Conservation (phyloP, 2,888 invertebrate species). For the Chrysolina haemoptera region DNA sequence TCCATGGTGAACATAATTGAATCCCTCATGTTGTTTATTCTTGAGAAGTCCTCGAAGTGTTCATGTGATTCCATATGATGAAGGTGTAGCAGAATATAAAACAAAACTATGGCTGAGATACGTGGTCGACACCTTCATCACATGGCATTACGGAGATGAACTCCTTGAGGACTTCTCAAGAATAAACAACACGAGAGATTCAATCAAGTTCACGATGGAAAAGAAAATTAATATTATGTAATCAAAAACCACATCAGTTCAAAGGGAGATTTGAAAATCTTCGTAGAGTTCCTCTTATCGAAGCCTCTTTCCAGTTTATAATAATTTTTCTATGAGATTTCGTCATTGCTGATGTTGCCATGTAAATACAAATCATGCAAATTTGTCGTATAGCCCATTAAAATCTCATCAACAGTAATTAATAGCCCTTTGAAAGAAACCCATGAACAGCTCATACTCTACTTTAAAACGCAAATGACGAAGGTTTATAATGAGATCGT, state of each 20-base stretch:
- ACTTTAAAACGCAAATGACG: not conserved
- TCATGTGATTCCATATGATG: too few relatives aligned
- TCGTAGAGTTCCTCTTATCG: not conserved
- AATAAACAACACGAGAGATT: too few relatives aligned
- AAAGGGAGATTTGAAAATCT: not conserved
- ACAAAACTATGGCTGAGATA: too few relatives aligned
- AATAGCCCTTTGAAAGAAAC: not conserved
- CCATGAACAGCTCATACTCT: not conserved
- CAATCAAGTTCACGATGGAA: too few relatives aligned
- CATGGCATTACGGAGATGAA: too few relatives aligned
- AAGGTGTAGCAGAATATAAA: too few relatives aligned
- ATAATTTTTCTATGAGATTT: not conserved
- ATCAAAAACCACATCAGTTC: not conserved
- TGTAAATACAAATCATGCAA: constrained; percentile 6
- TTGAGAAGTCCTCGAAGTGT: too few relatives aligned
- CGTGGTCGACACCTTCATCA: too few relatives aligned
- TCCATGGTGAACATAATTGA: too few relatives aligned
- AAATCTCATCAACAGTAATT: constrained; percentile 10
- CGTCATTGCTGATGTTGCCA: not conserved
- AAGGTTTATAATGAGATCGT: not conserved
- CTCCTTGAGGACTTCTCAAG: too few relatives aligned
- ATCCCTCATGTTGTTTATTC: too few relatives aligned
- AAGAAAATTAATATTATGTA: too few relatives aligned
- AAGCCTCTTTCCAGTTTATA: not conserved
- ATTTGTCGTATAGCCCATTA: constrained; percentile 7